phyloP scores from a whole-genome alignment of 2,113 vertebrate species.

The Bothrops jararaca region DNA sequence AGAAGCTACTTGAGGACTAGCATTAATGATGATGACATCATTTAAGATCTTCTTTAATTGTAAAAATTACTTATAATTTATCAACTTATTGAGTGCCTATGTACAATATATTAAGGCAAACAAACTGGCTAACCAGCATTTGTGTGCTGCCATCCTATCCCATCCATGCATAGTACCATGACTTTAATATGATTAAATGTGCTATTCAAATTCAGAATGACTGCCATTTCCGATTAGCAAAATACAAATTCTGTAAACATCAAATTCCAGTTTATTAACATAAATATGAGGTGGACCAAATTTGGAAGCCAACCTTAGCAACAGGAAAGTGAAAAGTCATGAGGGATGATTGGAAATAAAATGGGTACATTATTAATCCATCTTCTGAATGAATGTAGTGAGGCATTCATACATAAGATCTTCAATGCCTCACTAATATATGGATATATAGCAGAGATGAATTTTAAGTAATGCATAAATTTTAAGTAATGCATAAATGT shows the following conservation, averaged over 20 bases:
- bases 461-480: not conserved
- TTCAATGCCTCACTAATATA: not conserved
- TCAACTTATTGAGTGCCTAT: not conserved
- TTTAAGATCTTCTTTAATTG: not conserved
- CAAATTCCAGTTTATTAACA: not conserved
- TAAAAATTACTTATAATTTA: not conserved
- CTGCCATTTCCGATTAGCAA: not conserved
- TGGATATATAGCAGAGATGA: not conserved
- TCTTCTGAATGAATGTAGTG: not conserved
- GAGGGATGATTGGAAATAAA: not conserved
- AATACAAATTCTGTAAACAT: not conserved
- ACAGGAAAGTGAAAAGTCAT: not conserved
- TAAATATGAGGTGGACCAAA: not conserved
- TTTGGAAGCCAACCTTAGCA: not conserved
- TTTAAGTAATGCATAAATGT: not conserved
- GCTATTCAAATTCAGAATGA: not conserved
- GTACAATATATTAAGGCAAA: not conserved
- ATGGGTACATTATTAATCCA: not conserved
- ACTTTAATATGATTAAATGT: not conserved
- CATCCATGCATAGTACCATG: not conserved
- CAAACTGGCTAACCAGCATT: not conserved
- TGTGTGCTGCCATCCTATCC: not conserved
- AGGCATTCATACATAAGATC: not conserved
- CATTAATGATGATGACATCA: not conserved
- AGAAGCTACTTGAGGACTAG: not conserved